phyloP scores from a whole-genome alignment of 92 coral and sea anemone genomes.

The Epizoanthus rinbou region DNA sequence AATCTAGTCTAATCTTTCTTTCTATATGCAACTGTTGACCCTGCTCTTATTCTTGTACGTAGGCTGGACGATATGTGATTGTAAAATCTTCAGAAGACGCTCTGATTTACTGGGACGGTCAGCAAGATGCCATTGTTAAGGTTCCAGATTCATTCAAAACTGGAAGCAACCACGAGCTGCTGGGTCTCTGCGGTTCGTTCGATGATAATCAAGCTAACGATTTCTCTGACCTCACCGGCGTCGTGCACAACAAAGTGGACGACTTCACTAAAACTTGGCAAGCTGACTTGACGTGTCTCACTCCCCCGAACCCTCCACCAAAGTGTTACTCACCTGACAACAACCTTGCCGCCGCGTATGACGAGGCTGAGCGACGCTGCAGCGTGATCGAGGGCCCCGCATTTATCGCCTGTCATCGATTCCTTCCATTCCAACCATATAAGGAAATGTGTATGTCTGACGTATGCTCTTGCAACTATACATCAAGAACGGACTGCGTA shows the following conservation, averaged over 20 bases:
- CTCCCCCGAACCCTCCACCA: conserved; percentile 34
- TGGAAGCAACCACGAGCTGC: conserved; percentile 46
- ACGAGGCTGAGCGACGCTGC: conserved; percentile 61
- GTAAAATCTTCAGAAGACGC: conserved; percentile 62
- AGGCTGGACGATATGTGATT: conserved; percentile 87
- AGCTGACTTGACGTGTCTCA: conserved; percentile 58
- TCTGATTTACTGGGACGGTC: conserved; percentile 72
- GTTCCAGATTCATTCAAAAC: conserved; percentile 74
- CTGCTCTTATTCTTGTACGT: not conserved
- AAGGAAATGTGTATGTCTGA: conserved; percentile 77
- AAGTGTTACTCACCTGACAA: conserved; percentile 55
- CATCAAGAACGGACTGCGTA: conserved; percentile 58
- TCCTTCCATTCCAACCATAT: conserved; percentile 55
- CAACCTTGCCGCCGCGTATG: conserved; percentile 20
- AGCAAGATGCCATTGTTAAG: conserved; percentile 67
- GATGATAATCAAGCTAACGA: conserved; percentile 84
- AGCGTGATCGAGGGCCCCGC: conserved; percentile 42
- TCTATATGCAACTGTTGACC: too few relatives aligned
- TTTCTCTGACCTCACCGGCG: conserved; percentile 51
- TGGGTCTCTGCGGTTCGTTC: conserved; percentile 91
- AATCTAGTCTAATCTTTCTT: not conserved
- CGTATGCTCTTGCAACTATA: conserved; percentile 77
- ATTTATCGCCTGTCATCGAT: conserved; percentile 64
- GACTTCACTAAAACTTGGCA: conserved; percentile 67
- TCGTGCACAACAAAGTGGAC: conserved; percentile 29